These are phyloP conservation scores for Acipenser transmontanus DNA, from an alignment of 2,797 vertebrate species.

Conservation along the genomic window DNA sequence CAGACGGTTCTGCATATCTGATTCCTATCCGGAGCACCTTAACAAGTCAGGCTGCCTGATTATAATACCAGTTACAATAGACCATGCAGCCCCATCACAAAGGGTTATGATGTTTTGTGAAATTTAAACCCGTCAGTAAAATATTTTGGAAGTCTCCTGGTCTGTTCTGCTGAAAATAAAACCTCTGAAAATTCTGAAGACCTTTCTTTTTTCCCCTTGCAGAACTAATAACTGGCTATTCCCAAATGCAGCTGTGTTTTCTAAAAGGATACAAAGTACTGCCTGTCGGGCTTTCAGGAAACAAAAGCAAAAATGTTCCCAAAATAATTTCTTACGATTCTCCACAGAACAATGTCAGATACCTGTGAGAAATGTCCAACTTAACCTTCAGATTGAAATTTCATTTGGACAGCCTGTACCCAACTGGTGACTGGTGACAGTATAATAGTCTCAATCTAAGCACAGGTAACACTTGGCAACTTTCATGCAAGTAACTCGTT, in stretches of 20 bases:
- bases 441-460: too few relatives aligned
- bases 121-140: conserved; percentile 6
- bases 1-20: background rate
- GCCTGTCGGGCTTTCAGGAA: too few relatives aligned
- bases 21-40: background rate
- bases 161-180: background rate
- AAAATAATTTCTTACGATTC: too few relatives aligned
- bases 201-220: conserved; percentile 20
- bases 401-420: too few relatives aligned
- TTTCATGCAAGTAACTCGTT: too few relatives aligned
- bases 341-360: too few relatives aligned
- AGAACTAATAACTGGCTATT: conserved; percentile 24
- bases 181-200: conserved; percentile 22
- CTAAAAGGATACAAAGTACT: background rate
- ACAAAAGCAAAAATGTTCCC: too few relatives aligned
- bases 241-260: conserved; percentile 58
- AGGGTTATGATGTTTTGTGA: background rate
- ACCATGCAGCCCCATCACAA: background rate
- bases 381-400: too few relatives aligned
- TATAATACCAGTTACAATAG: conserved; percentile 1
- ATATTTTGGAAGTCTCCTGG: conserved; percentile 8
- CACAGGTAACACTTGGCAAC: too few relatives aligned
- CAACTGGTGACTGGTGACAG: too few relatives aligned
- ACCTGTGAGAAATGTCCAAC: too few relatives aligned
- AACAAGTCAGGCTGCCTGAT: background rate